Evolutionary conservation across 2,888 invertebrate genomes (phyloP).

Genomic region (Acrobeloides nanus): DNA sequence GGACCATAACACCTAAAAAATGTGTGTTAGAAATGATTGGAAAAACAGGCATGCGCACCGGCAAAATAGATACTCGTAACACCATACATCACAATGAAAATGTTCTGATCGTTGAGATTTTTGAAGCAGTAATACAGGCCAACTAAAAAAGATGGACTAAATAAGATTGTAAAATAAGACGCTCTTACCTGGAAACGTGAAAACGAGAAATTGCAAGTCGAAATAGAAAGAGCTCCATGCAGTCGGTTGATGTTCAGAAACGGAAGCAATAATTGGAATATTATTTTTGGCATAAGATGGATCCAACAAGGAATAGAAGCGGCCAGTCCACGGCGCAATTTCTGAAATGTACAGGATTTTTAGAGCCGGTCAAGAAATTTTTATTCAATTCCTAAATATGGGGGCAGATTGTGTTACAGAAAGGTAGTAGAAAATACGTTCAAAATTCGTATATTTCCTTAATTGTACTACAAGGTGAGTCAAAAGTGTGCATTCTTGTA

Average conservation of each 20-base stretch:
- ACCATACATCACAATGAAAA: slow-evolving; percentile 92
- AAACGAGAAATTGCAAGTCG: slow-evolving; percentile 87
- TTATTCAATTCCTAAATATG: slow-evolving; percentile 69
- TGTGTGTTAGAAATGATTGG: too few species aligned
- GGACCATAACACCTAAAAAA: slow-evolving; percentile 98
- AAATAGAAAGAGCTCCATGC: slow-evolving; percentile 98
- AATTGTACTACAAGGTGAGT: too few species aligned
- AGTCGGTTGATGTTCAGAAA: slow-evolving; percentile 96
- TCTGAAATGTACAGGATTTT: slow-evolving; percentile 58
- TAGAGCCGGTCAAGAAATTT: too few species aligned
- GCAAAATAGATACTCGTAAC: slow-evolving; percentile 97
- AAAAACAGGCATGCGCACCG: too few species aligned
- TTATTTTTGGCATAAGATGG: slow-evolving; percentile 96
- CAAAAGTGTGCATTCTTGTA: too few species aligned
- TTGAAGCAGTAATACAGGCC: slow-evolving; percentile 95
- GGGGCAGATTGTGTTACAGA: neutral
- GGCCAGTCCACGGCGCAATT: slow-evolving; percentile 94
- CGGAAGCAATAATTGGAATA: slow-evolving; percentile 85
- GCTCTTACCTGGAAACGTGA: slow-evolving; percentile 69
- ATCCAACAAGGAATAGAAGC: slow-evolving; percentile 89
- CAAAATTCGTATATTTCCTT: neutral
- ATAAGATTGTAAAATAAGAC: too few species aligned
- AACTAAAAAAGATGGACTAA: slow-evolving; percentile 61
- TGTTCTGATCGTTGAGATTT: slow-evolving; percentile 84
- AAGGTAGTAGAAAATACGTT: neutral